Conservation (phyloP, 2,888 invertebrate genomes). For the Epirrhoe alternata region DNA sequence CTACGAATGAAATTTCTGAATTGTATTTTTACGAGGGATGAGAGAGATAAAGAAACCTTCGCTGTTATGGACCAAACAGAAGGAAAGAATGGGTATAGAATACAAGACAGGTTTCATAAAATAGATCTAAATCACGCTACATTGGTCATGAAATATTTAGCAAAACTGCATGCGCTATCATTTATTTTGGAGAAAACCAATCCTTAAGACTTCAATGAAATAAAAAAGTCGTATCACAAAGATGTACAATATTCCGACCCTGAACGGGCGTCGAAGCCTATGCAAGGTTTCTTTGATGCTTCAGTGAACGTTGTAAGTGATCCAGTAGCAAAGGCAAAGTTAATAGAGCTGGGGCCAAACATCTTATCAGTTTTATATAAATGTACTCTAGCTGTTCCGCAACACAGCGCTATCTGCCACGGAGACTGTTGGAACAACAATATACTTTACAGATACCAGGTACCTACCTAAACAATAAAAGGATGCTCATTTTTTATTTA, state of each 20-base stretch:
- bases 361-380: slow-evolving; percentile 60
- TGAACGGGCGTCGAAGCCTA: slow-evolving; percentile 55
- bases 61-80: slow-evolving; percentile 47
- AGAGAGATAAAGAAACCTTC: slow-evolving; percentile 62
- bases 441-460: slow-evolving; percentile 63
- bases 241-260: slow-evolving; percentile 66
- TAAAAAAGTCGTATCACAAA: slow-evolving; percentile 54
- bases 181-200: slow-evolving; percentile 59
- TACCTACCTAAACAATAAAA: slow-evolving; percentile 18
- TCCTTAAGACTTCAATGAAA: slow-evolving; percentile 55
- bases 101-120: slow-evolving; percentile 57
- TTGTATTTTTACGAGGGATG: slow-evolving; percentile 58
- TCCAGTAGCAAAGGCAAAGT: slow-evolving; percentile 51
- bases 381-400: slow-evolving; percentile 53
- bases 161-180: slow-evolving; percentile 68
- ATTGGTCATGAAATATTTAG: slow-evolving; percentile 66
- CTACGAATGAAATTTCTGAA: slow-evolving; percentile 69
- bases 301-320: slow-evolving; percentile 63
- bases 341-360: slow-evolving; percentile 54
- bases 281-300: slow-evolving; percentile 60
- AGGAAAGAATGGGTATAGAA: slow-evolving; percentile 43
- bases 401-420: slow-evolving; percentile 65
- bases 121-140: slow-evolving; percentile 58
- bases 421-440: slow-evolving; percentile 76
- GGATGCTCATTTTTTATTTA: slow-evolving; percentile 29